These are phyloP conservation scores for Trachelus troglodyta DNA, from an alignment of 2,888 invertebrate species.

Conservation along the genomic window DNA sequence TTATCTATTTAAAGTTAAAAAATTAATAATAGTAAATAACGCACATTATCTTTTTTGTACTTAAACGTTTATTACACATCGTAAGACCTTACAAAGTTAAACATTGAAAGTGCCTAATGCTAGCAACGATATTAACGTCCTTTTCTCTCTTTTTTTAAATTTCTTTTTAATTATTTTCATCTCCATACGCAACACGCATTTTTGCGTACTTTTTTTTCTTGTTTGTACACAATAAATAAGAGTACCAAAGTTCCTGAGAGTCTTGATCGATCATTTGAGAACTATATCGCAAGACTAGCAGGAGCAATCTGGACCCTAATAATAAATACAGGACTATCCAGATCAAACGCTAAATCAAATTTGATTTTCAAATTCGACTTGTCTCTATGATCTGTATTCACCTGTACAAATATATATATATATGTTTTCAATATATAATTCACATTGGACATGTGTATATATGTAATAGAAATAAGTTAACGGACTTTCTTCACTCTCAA, in stretches of 20 bases:
- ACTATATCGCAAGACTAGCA: neutral
- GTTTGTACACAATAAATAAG: constrained; percentile 22
- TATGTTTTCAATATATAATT: neutral
- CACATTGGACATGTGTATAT: neutral
- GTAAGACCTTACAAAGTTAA: constrained; percentile 46
- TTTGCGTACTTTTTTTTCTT: constrained; percentile 7
- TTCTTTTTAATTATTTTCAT: constrained; percentile 36
- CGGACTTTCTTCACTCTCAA: neutral
- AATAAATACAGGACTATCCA: neutral
- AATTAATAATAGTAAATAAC: neutral
- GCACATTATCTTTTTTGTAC: constrained; percentile 25
- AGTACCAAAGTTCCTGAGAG: neutral
- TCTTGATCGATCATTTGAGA: neutral
- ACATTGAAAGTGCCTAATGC: constrained; percentile 42
- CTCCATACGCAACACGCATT: constrained; percentile 14
- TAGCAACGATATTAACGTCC: constrained; percentile 44
- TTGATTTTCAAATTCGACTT: neutral
- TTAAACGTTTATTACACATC: constrained; percentile 46
- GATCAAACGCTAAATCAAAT: neutral
- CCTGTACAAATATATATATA: neutral
- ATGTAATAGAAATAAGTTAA: neutral
- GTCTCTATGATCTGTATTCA: neutral
- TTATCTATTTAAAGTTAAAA: neutral
- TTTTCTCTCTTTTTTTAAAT: constrained; percentile 29
- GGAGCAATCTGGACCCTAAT: neutral